phyloP scores from a whole-genome alignment of 2,888 invertebrate species.

The Arenicola marina region DNA sequence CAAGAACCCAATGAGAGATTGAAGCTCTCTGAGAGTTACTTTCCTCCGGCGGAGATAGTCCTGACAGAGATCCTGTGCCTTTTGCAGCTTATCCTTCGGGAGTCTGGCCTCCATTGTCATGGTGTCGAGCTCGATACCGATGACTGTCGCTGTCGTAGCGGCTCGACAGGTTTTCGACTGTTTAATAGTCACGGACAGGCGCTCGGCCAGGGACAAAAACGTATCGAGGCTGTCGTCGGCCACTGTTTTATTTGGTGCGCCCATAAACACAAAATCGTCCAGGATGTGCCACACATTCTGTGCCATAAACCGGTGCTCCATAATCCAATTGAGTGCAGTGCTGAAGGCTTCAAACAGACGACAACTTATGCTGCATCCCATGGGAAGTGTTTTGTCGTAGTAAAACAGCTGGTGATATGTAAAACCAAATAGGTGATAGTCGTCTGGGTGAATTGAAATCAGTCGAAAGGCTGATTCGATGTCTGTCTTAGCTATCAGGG shows the following conservation, averaged over 20 bases:
- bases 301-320: not conserved
- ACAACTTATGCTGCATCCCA: not conserved
- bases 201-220: not conserved
- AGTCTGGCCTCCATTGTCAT: not conserved
- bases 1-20: not conserved
- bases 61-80: too few species aligned
- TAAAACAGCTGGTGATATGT: not conserved
- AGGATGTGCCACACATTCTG: not conserved
- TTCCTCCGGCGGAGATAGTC: too few species aligned
- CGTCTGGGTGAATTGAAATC: not conserved
- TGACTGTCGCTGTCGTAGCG: not conserved
- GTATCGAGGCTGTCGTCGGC: not conserved
- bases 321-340: not conserved
- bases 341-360: not conserved
- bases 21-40: not conserved
- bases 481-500: conserved; percentile 1
- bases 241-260: not conserved
- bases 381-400: not conserved
- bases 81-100: not conserved
- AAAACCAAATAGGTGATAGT: not conserved
- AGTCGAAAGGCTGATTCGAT: conserved; percentile 1
- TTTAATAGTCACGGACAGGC: not conserved
- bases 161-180: not conserved
- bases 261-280: not conserved
- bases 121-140: not conserved